Evolutionary conservation across 1,140 invertebrate genomes (phyloP), one percentile per base, ranked within the genome.

Genomic region (Steinernema feltiae): DNA sequence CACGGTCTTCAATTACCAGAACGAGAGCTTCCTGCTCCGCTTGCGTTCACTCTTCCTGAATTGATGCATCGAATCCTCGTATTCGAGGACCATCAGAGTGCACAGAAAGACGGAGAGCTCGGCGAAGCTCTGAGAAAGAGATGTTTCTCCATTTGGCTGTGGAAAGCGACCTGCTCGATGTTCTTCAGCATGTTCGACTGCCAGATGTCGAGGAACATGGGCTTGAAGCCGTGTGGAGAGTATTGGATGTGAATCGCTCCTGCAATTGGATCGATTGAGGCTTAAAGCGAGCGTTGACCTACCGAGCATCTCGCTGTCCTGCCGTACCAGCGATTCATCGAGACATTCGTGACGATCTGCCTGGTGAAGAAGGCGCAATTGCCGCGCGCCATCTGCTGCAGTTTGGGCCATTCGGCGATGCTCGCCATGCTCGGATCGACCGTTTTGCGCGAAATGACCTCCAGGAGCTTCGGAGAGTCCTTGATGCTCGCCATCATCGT

Each of bases 381-480:
- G 7, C 53, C 53, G 3, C 53, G 12, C 7, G 53, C 53, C 53
- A 63, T 63, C 53, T 63, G 15, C 24, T 27, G 53, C 12, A 63
- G 24, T 27, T 63, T 63, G 3, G 53, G 53, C 53, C 53, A 63
- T 21, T 63, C 53, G 12, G 53, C 53, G 53, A 63, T 63, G 53
- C 24, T 63, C 24, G 15, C 53, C 53, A 27, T n/a, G 53, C 41
- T n/a, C 41, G 53, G 53, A 27, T 63, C 53, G 24, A 7, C 7
- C 2, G 24, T 15, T 21, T 63, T 63, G 3, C 53, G 24, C 53
- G 53, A 63, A 27, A 63, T 63, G 24, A 63, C 24, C 7, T 63
- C 53, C 53, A 63, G 24, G 3, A 63, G 53, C 53, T 63, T 63
- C 53, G 53, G 53, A 27, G 53, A 63, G 24, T 63, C 53, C 24